Base-by-base conservation (phyloP, 37 sponge, comb jelly and placozoan species). In the Theonella swinhoei region DNA sequence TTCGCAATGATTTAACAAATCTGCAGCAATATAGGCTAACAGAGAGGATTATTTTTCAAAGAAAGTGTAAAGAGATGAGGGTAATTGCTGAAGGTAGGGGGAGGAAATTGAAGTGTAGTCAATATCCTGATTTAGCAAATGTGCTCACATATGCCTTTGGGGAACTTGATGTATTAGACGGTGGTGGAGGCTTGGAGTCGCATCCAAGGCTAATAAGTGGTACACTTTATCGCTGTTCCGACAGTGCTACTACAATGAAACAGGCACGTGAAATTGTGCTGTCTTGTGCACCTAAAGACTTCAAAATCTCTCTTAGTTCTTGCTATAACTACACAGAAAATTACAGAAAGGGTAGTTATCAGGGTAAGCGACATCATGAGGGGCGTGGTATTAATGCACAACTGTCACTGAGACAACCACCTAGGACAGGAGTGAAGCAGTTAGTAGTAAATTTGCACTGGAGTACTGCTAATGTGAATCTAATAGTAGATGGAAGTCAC, bases 141-240 rank as follows among this genome's bases (percentile, higher is more conserved):
- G 68, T 42, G 8, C 68, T 65, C 38, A 67, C 64, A 30, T 79
- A 79, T 79, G 79, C 79, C 37, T 79, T 64, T 79, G 79, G 79
- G 1, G 65, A 79, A 23, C 17, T 20, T 28, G 67, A 64, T 37
- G 39, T 30, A 31, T 25, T 38, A n/a, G n/a, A 39, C 17, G 41
- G 79, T 41, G 79, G 66, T 65, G 67, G 79, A 40, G 65, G 79
- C 0, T 26, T 65, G 19, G 79, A 79, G 65, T 1, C 66, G 36
- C 79, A 79, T 65, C 79, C 79, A 30, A 37, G 67, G 37, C 26
- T 79, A 37, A 79, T 67, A 34, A 65, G 39, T 38, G 79, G 79
- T 3, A 79, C 79, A 24, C 67, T 79, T 25, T 79, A 79, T 30
- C 9, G 68, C 4, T 35, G 39, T 28, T 25, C 39, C n/a, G 79